These are phyloP conservation scores for Odocoileus virginianus DNA, from an alignment of 2,113 vertebrate species.

Conservation along the genomic window DNA sequence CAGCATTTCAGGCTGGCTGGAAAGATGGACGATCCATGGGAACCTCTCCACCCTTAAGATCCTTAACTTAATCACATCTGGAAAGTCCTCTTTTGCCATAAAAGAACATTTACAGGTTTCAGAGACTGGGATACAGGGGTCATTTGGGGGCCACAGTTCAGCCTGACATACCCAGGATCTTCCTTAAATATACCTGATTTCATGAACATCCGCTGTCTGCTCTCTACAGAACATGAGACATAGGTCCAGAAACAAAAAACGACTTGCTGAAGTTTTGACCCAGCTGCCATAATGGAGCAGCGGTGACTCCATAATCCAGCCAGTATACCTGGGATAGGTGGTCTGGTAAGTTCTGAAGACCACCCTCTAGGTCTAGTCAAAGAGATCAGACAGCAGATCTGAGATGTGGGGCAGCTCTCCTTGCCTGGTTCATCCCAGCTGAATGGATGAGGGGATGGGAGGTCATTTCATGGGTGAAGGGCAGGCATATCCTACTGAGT, in stretches of 20 bases:
- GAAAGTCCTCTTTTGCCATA: background rate
- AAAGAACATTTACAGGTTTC: background rate
- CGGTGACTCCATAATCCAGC: background rate
- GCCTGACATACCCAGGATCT: background rate
- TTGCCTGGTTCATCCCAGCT: background rate
- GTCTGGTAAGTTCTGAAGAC: background rate
- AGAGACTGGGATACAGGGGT: background rate
- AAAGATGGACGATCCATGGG: background rate
- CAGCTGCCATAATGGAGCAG: background rate
- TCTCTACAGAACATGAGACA: background rate
- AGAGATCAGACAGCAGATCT: background rate
- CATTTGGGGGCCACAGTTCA: background rate
- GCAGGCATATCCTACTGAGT: background rate
- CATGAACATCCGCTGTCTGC: background rate
- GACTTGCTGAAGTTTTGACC: background rate
- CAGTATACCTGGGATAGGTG: background rate
- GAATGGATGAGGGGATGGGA: background rate
- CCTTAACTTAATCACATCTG: background rate
- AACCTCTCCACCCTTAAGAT: background rate
- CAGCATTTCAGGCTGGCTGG: background rate
- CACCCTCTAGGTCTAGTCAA: background rate
- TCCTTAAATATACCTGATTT: background rate
- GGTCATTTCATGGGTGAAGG: background rate
- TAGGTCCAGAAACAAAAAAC: background rate
- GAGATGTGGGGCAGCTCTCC: background rate